Percentiles rank a stretch among this genome's conserved stretches.
These are phyloP conservation scores for Gadopsis marmoratus DNA, from an alignment of 2,797 vertebrate genomes.

Conservation along the genomic window DNA sequence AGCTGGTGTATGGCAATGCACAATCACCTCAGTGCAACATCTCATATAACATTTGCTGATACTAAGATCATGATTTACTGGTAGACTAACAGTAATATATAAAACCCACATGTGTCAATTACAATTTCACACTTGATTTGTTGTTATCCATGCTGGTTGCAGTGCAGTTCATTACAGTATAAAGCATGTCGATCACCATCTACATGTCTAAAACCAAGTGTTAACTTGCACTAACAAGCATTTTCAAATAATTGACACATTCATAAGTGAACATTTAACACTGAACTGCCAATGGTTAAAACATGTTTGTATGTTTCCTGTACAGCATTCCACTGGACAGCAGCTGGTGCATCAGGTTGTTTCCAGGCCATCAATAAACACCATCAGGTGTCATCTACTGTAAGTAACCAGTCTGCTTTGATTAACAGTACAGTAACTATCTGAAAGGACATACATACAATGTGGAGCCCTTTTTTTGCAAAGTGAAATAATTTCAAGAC, in stretches of 20 bases:
- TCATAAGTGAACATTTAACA: neutral
- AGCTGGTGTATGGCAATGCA: neutral
- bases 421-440: neutral
- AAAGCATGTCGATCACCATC: neutral
- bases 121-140: neutral
- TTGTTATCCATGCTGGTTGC: neutral
- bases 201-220: neutral
- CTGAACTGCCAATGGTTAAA: constrained; percentile 7
- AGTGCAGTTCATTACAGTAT: neutral
- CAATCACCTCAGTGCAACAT: neutral
- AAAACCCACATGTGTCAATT: constrained; percentile 1
- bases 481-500: neutral
- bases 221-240: neutral
- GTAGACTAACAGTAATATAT: neutral
- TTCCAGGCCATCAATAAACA: constrained; percentile 7
- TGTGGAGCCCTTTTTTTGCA: neutral
- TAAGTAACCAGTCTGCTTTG: constrained; percentile 58
- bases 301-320: constrained; percentile 26
- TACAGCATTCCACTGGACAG: constrained; percentile 35
- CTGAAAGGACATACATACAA: neutral
- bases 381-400: constrained; percentile 31
- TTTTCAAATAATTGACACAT: neutral
- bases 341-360: neutral
- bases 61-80: neutral
- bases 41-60: neutral